Evolutionary conservation across 2,797 vertebrate species (phyloP).

Genomic region (Eulemur coronatus): DNA sequence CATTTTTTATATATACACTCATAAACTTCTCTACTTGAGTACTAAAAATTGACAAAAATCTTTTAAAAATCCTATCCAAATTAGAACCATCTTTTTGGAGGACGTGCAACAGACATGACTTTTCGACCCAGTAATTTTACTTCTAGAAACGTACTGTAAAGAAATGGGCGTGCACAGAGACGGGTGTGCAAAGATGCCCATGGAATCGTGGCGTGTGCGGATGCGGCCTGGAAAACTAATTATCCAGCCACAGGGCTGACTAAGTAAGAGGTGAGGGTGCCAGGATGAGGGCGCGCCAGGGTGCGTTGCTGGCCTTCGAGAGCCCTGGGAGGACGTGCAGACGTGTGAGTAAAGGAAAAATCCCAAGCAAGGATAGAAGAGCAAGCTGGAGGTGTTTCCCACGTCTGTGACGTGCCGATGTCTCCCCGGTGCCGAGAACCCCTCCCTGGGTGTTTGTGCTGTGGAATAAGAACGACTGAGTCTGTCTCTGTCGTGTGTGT

Average conservation of each 20-base stretch:
- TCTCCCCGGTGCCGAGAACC: background rate
- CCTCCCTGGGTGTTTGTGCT: background rate
- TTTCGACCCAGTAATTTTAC: background rate
- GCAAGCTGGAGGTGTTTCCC: background rate
- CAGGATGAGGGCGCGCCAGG: too few species aligned
- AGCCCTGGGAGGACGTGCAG: background rate
- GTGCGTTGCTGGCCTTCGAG: accelerated
- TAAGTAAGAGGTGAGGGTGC: background rate
- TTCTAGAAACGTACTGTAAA: background rate
- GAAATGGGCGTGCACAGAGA: background rate
- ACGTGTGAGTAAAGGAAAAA: background rate
- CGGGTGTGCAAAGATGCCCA: accelerated
- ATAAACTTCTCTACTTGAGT: background rate
- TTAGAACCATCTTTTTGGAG: background rate
- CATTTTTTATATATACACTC: background rate
- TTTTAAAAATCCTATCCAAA: background rate
- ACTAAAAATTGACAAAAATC: background rate
- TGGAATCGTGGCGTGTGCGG: background rate
- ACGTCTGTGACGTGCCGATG: accelerated
- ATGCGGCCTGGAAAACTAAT: background rate
- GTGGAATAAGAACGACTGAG: background rate
- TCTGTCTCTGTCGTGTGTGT: background rate
- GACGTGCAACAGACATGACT: background rate
- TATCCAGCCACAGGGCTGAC: background rate
- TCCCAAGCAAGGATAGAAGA: background rate